A percentile compares a stretch with the other conserved stretches of the same genome.
These are phyloP conservation scores for Thaumatotibia leucotreta DNA, from an alignment of 1,140 invertebrate species.

Conservation along the genomic window DNA sequence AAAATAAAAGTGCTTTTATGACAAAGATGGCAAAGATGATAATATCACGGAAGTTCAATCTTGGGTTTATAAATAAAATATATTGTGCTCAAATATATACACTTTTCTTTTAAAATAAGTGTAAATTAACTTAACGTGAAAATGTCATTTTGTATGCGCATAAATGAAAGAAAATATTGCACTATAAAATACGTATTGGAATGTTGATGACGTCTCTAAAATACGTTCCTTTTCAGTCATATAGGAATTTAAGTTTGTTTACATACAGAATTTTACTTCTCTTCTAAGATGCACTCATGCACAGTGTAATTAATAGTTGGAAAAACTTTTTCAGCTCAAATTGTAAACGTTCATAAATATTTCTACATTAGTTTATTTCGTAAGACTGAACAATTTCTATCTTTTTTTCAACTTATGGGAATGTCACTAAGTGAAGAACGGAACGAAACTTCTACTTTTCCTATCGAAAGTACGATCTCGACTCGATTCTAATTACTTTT, in stretches of 20 bases:
- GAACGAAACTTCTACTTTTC: background rate
- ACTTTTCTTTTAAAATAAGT: too few relatives aligned
- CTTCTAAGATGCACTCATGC: background rate
- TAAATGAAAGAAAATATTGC: background rate
- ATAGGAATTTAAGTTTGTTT: background rate
- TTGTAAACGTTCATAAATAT: background rate
- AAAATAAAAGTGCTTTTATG: too few relatives aligned
- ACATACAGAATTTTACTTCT: background rate
- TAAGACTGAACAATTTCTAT: background rate
- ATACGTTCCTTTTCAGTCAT: background rate
- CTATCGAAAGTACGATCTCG: slow-evolving; percentile 8
- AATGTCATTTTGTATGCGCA: too few relatives aligned
- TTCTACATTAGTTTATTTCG: background rate
- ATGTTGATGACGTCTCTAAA: slow-evolving; percentile 3
- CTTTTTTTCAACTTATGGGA: background rate
- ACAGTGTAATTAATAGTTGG: background rate
- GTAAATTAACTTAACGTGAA: too few relatives aligned
- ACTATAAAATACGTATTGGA: background rate
- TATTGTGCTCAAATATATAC: too few relatives aligned
- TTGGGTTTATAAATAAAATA: too few relatives aligned
- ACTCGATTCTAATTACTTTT: background rate
- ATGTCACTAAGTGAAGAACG: background rate
- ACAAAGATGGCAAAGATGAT: too few relatives aligned
- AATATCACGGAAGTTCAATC: too few relatives aligned
- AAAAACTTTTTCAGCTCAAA: background rate